Evolutionary conservation across 1,140 invertebrate genomes (phyloP).

Genomic region (Solenopsis fugax): DNA sequence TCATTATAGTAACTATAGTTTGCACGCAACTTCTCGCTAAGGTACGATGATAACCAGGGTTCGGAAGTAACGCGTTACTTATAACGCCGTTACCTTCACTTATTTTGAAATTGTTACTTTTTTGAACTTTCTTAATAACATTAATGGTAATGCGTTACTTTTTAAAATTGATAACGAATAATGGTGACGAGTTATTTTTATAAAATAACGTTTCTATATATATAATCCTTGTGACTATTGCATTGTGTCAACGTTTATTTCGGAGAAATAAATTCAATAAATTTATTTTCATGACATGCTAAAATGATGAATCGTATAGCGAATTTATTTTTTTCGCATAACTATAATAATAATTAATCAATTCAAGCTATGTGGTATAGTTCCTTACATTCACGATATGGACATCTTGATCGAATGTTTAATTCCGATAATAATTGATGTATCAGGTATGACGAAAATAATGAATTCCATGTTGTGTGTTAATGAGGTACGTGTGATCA

Average conservation of each 20-base stretch:
- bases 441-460: constrained; percentile 46
- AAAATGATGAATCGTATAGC: not conserved
- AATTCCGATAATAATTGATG: constrained; percentile 38
- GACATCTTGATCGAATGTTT: constrained; percentile 47
- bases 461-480: constrained; percentile 36
- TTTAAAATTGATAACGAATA: no score
- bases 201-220: no score
- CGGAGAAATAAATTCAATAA: not conserved
- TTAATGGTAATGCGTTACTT: no score
- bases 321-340: not conserved
- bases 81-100: no score
- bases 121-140: no score
- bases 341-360: not conserved
- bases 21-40: constrained; percentile 43
- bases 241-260: not conserved
- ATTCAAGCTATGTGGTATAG: constrained; percentile 47
- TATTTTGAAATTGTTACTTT: no score
- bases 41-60: not conserved
- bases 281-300: not conserved
- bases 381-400: constrained; percentile 41
- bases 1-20: constrained; percentile 22
- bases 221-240: no score
- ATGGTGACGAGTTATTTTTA: no score
- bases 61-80: no score
- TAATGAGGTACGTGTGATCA: constrained; percentile 25